These are phyloP conservation scores for Allophyes oxyacanthae DNA, from an alignment of 2,888 invertebrate species.

Conservation along the genomic window DNA sequence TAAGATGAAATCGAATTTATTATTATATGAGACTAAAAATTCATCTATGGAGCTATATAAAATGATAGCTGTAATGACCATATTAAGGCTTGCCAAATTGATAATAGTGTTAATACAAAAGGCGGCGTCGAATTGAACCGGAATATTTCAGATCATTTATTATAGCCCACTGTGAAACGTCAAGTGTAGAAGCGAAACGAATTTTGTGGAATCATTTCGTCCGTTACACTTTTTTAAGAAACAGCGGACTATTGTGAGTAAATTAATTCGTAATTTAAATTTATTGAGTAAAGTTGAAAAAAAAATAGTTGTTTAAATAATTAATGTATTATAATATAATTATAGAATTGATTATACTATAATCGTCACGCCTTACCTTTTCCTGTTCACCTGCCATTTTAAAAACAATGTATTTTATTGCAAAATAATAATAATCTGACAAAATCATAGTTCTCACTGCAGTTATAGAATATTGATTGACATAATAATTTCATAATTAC, in stretches of 20 bases:
- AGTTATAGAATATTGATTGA: slow-evolving; percentile 16
- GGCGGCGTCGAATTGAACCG: slow-evolving; percentile 67
- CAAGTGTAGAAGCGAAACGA: slow-evolving; percentile 79
- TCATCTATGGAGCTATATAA: slow-evolving; percentile 25
- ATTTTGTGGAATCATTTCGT: slow-evolving; percentile 66
- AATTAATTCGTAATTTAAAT: slow-evolving; percentile 31
- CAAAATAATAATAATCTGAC: too few species aligned
- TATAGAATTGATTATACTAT: too few species aligned
- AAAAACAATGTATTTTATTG: too few species aligned
- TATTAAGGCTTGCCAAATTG: slow-evolving; percentile 86
- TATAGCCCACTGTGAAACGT: slow-evolving; percentile 62
- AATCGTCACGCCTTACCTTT: too few species aligned
- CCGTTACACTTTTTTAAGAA: slow-evolving; percentile 50
- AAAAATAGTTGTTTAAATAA: background rate
- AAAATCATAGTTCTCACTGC: too few species aligned
- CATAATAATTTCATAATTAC: slow-evolving; percentile 18
- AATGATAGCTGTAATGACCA: slow-evolving; percentile 57
- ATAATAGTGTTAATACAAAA: slow-evolving; percentile 83
- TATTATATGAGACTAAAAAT: slow-evolving; percentile 29
- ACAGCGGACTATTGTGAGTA: slow-evolving; percentile 26
- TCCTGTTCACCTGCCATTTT: too few species aligned
- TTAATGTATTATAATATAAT: background rate
- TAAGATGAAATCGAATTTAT: slow-evolving; percentile 13
- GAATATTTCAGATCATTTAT: slow-evolving; percentile 83
- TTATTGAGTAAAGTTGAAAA: background rate